Evolutionary conservation across 53 echinoderm and acorn worm species (phyloP).

Genomic region (Luidia sarsii): DNA sequence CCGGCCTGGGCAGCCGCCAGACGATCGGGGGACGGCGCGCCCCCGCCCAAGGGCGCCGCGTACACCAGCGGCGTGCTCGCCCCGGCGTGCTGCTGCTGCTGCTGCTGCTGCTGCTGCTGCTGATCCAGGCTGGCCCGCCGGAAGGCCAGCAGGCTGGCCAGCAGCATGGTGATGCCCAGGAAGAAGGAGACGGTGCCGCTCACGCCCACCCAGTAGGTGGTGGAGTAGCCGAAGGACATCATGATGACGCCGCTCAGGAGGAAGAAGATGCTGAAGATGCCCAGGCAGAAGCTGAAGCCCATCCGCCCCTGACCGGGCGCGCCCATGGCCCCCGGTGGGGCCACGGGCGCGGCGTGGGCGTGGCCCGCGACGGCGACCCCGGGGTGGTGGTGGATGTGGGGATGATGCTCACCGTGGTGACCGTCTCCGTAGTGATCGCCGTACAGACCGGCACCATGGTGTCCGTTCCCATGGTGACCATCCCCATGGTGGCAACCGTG

Average conservation of each 20-base stretch:
- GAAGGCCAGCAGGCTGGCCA: neutral
- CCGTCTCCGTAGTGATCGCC: neutral
- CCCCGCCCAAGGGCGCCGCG: neutral
- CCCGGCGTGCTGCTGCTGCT: conserved; percentile 7
- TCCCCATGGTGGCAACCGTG: conserved; percentile 7
- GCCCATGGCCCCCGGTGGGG: neutral
- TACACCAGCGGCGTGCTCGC: neutral
- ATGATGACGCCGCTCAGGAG: neutral
- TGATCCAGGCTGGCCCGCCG: neutral
- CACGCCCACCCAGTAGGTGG: neutral
- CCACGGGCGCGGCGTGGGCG: neutral
- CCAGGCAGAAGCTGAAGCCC: neutral
- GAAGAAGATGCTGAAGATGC: conserved; percentile 16
- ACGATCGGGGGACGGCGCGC: neutral
- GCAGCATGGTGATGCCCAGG: neutral
- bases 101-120: no score
- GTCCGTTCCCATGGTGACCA: neutral
- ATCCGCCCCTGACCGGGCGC: neutral
- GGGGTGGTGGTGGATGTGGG: neutral
- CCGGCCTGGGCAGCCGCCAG: neutral
- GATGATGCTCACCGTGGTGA: no score
- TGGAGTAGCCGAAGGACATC: neutral
- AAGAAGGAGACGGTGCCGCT: neutral
- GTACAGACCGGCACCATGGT: neutral
- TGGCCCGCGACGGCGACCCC: neutral